Evolutionary conservation across 35 echinoderm and acorn worm genomes (phyloP).

Genomic region (Chiridota heheva): DNA sequence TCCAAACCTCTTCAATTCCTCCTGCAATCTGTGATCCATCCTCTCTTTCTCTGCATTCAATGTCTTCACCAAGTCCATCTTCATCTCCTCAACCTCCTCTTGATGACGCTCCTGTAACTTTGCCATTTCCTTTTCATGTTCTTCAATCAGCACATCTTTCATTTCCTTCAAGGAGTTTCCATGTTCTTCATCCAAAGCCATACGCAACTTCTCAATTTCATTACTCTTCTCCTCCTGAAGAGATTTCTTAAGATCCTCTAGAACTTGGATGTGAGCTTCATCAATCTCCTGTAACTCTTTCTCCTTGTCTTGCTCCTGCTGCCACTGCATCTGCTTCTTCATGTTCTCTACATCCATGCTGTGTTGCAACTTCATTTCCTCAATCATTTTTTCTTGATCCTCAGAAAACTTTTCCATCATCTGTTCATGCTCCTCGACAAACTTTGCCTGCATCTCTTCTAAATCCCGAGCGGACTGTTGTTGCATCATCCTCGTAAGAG

Average conservation of each 20-base stretch:
- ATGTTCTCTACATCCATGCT: conserved; percentile 48
- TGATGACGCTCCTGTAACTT: background rate
- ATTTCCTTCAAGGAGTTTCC: too few species aligned
- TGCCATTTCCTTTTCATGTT: conserved; percentile 38
- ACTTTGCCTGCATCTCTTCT: conserved; percentile 76
- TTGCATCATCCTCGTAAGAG: conserved; percentile 73
- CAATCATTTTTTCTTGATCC: conserved; percentile 66
- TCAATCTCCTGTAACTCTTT: conserved; percentile 53
- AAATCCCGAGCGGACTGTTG: conserved; percentile 58
- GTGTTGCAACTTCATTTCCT: conserved; percentile 49
- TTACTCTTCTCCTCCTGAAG: conserved; percentile 49
- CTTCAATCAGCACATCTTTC: conserved; percentile 25
- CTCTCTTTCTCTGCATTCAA: conserved; percentile 26
- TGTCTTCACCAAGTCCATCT: conserved; percentile 7
- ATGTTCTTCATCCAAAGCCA: too few species aligned
- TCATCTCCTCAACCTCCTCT: conserved; percentile 26
- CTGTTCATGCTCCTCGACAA: conserved; percentile 73
- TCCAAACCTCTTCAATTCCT: conserved; percentile 19
- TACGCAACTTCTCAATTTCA: conserved; percentile 59
- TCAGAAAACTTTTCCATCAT: conserved; percentile 90
- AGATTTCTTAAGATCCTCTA: conserved; percentile 54
- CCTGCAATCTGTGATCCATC: conserved; percentile 20
- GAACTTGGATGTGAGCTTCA: conserved; percentile 48
- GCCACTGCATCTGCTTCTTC: conserved; percentile 48
- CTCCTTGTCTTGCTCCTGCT: conserved; percentile 28